Evolutionary conservation across 2,113 vertebrate species (phyloP), one percentile per base, ranked within the genome.

Genomic region (Cairina moschata): DNA sequence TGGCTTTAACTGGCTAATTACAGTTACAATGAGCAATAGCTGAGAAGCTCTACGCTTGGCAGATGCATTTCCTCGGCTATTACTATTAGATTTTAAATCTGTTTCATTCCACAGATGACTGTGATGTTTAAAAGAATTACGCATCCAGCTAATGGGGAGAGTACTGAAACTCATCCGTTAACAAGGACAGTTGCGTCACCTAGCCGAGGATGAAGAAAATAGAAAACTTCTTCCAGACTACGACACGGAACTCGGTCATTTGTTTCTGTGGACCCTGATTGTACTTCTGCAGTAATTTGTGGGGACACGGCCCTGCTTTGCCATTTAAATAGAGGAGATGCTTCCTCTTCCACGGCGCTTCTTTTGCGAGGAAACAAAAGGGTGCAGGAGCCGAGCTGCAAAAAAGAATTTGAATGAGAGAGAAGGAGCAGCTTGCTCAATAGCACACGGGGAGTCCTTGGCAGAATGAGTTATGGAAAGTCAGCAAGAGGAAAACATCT

Each of bases 1-100:
- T 80, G 58, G 40, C 85, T 77, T 62, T 68, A 77, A 83, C 44
- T 29, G 77, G 32, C 62, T 91, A 55, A 88, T 46, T 65, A 86
- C 54, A 36, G 25, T 25, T 65, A 34, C 18, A 55, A 52, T 20
- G 11, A 88, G 85, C 91, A 84, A 13, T 6, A 79, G 69, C 3
- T 38, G 68, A 63, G 91, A 29, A n/a, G 29, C 36, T 67, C 75
- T 26, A 3, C 0, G 8, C 50, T 38, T 36, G 46, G 59, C 76
- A 91, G 67, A 83, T 63, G 11, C 69, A 29, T 75, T 90, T 93
- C 77, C 86, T 78, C 79, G 68, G 76, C 79, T 86, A 71, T 83
- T 91, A 88, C 68, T 93, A 71, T 48, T 65, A 86, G 68, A 72
- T 86, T 83, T 83, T 72, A 81, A 78, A 95, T 62, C 62, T 67